These are phyloP conservation scores for Macropis europaea DNA, from an alignment of 2,888 invertebrate species.

Conservation along the genomic window DNA sequence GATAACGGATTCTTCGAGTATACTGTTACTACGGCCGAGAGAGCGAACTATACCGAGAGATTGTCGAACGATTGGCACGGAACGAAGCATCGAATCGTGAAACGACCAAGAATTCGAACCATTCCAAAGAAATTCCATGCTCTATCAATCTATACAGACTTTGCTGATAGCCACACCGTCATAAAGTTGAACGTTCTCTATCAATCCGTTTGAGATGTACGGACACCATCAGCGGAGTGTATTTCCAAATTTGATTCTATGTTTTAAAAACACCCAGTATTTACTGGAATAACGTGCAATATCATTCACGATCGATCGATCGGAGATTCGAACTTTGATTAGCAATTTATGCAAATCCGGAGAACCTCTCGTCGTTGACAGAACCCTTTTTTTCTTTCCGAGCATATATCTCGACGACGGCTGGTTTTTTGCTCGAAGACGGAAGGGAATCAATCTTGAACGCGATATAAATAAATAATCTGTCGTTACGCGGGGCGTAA, in stretches of 20 bases:
- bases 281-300: too few relatives aligned
- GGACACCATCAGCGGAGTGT: too few relatives aligned
- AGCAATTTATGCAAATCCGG: conserved; percentile 26
- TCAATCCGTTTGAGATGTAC: too few relatives aligned
- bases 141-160: too few relatives aligned
- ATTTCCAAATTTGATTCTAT: too few relatives aligned
- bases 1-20: conserved; percentile 76
- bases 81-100: conserved; percentile 68
- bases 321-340: conserved; percentile 29
- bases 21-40: conserved; percentile 75
- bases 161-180: too few relatives aligned
- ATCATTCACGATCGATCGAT: too few relatives aligned
- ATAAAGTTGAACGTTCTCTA: too few relatives aligned
- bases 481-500: conserved; percentile 33
- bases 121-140: not conserved
- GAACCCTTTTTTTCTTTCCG: too few relatives aligned
- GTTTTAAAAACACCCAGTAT: too few relatives aligned
- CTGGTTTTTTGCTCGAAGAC: not conserved
- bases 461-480: conserved; percentile 47
- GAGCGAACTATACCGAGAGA: conserved; percentile 57
- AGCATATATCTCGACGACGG: too few relatives aligned
- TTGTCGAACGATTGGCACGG: conserved; percentile 65
- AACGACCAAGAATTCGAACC: conserved; percentile 25
- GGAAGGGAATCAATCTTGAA: conserved; percentile 25
- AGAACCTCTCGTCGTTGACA: too few relatives aligned